Evolutionary conservation across 2,113 vertebrate genomes (phyloP), one percentile per base, ranked within the genome.

Genomic region (Numenius arquata): DNA sequence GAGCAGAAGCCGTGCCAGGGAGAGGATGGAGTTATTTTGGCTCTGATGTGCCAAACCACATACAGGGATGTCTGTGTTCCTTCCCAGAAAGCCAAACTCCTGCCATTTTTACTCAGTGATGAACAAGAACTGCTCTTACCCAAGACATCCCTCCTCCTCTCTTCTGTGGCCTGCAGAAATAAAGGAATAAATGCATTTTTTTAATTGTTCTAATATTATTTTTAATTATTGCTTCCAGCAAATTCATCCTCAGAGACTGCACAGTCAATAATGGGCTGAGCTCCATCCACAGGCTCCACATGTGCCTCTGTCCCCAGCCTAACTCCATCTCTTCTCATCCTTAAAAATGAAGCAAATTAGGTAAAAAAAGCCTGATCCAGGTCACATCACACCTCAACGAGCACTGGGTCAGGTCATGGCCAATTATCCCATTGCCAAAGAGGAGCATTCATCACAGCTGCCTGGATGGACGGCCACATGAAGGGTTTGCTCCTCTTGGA

Each of bases 11-110:
- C 48, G 14, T 17, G 72, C 66, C 1, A 8, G 59, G 63, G 56
- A 75, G 65, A 50, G 7, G 61, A 79, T 0, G 2, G 53, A 53
- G 66, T 8, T 75, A 32, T 43, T 87, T 88, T 4, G 19, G 93
- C 85, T 96, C 40, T 65, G 48, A 89, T 76, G 47, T 55, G 84
- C 89, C 93, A 66, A 88, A 65, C 32, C 14, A 36, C 66, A 38
- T 36, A 21, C 78, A 2, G 71, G 32, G 45, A 3, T 11, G 5
- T 34, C 72, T 25, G 58, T 86, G 85, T 71, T 58, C 56, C 73
- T 84, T 85, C 88, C 71, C 62, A 53, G 80, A 16, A 36, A 30
- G 4, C 32, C 70, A 15, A 3, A 52, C 40, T 87, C 55, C 40
- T 76, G 45, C 26, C 16, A 4, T 15, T 40, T 58, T 17, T 48